Base-by-base conservation (phyloP, 2,113 vertebrate species). In the Eleginops maclovinus region DNA sequence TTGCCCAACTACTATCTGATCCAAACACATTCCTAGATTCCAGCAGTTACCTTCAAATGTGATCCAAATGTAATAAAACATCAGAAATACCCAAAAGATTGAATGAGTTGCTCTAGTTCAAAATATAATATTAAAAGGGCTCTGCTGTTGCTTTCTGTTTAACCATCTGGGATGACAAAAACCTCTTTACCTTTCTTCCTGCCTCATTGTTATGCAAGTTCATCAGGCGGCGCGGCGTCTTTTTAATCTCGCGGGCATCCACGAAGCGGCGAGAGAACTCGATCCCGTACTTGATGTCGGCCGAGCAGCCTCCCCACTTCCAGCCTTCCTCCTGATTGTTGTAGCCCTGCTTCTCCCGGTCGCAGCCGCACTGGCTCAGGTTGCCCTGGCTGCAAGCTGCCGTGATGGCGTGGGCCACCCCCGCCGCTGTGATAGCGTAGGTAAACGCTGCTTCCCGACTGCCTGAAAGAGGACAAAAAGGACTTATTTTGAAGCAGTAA, bases 131-230 rank as follows among this genome's bases (percentile, higher is more conserved):
- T 36, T 36, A 36, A 9, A 21, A 16, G 17, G 13, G 50, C 12
- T 64, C 63, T n/a, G 24, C 28, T 50, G 13, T 51, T 50, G n/a
- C 14, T 41, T 6, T 4, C 10, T 56, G 16, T 81, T 11, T 13
- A 54, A 36, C 6, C 31, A 36, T 36, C 31, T 36, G 31, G 31
- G 31, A 36, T 36, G 6, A 36, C 31, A 36, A 36, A 36, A 36
- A 36, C 4, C 68, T 47, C 6, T 56, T 93, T 96, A 99, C 98
- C 98, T 99, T 99, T 94, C 98, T 95, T 89, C 98, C 98, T 2
- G 97, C 98, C 91, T 99, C 97, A 22, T 99, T 99, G 95, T 99
- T 99, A 93, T 99, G 98, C 75, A 99, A 95, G 93, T 99, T 99
- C 98, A 99, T 99, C 90, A 99, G 96, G 72, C 98, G 96, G 26